Evolutionary conservation across 2,797 vertebrate species (phyloP).

Genomic region (Pangasius macronema): DNA sequence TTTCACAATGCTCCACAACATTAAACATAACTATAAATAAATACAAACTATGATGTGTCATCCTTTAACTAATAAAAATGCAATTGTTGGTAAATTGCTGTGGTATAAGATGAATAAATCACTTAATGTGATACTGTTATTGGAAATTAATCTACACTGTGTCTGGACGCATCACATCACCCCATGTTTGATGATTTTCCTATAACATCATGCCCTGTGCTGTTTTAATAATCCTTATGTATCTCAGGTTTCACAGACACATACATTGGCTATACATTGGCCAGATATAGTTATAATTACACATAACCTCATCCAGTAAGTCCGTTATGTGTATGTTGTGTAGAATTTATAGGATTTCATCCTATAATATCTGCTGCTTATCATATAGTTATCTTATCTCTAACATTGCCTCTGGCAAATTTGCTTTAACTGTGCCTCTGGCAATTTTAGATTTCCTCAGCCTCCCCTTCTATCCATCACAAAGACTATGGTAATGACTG

Average conservation of each 20-base stretch:
- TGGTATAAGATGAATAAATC: not conserved
- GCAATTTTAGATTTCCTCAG: not conserved
- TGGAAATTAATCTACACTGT: not conserved
- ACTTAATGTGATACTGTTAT: not conserved
- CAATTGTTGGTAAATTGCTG: not conserved
- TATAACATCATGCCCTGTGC: not conserved
- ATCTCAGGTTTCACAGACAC: not conserved
- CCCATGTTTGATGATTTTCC: not conserved
- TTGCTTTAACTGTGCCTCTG: not conserved
- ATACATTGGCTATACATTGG: not conserved
- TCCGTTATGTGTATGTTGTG: not conserved
- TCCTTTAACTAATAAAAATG: not conserved
- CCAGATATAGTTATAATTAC: not conserved
- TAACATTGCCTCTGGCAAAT: constrained; percentile 13
- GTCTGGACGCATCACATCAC: not conserved
- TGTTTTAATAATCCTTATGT: not conserved
- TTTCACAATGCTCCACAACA: not conserved
- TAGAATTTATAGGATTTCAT: not conserved
- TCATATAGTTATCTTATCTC: not conserved
- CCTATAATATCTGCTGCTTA: constrained; percentile 1
- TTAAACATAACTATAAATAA: not conserved
- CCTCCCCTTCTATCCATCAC: constrained; percentile 1
- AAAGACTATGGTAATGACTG: constrained; percentile 24
- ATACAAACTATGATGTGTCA: not conserved
- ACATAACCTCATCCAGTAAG: not conserved